Evolutionary conservation across 2,888 invertebrate genomes (phyloP).

Genomic region (Thera obeliscata): DNA sequence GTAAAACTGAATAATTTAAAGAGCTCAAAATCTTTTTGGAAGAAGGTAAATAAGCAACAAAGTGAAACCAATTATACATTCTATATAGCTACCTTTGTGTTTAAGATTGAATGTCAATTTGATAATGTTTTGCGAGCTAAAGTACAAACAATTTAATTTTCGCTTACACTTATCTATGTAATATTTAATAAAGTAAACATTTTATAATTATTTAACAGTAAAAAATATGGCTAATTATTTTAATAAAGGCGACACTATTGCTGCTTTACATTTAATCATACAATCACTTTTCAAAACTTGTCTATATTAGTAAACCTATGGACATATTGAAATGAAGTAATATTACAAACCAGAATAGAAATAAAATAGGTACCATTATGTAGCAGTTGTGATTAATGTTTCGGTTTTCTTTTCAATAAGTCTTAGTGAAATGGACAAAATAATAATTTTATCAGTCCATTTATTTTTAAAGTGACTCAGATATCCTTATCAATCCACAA

Average conservation of each 20-base stretch:
- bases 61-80: constrained; percentile 19
- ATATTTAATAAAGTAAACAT: constrained; percentile 13
- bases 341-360: neutral
- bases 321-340: neutral
- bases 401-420: neutral
- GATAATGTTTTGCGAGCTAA: constrained; percentile 17
- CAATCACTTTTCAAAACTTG: constrained; percentile 16
- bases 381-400: neutral
- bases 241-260: constrained; percentile 31
- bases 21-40: constrained; percentile 1
- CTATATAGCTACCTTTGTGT: constrained; percentile 23
- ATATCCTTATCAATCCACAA: constrained; percentile 15
- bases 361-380: constrained; percentile 1
- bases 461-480: constrained; percentile 20
- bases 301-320: constrained; percentile 5
- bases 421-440: constrained; percentile 13
- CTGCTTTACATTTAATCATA: constrained; percentile 25
- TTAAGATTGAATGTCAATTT: constrained; percentile 16
- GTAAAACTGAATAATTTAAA: neutral
- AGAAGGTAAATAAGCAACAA: constrained; percentile 17
- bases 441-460: constrained; percentile 18
- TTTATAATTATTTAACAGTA: constrained; percentile 28
- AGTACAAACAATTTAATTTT: constrained; percentile 27
- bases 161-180: constrained; percentile 24
- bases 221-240: constrained; percentile 35